phyloP scores from a whole-genome alignment of 2,888 invertebrate species.

The Thymelicus lineola region DNA sequence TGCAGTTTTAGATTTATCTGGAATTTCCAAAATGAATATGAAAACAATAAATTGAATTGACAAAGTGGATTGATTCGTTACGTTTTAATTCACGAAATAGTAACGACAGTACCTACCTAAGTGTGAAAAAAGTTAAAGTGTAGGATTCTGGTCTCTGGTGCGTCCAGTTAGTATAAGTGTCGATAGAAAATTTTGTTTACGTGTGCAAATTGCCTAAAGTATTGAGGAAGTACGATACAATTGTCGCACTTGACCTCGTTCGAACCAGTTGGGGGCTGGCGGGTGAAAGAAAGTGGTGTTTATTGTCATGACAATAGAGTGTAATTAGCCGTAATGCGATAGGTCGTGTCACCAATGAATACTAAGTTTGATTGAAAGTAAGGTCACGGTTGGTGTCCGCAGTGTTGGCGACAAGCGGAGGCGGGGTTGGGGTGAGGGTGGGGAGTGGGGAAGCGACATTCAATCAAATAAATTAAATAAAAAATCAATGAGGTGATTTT shows the following conservation, averaged over 20 bases:
- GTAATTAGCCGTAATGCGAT: constrained; percentile 16
- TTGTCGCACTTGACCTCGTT: constrained; percentile 47
- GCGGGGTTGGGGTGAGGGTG: background rate
- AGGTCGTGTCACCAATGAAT: constrained; percentile 38
- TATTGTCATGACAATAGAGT: constrained; percentile 33
- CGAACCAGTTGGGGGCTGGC: constrained; percentile 37
- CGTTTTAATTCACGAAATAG: background rate
- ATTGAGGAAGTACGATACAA: constrained; percentile 41
- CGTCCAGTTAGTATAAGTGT: too few species aligned
- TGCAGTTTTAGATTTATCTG: too few species aligned
- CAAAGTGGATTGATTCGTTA: too few species aligned
- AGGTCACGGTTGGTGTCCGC: constrained; percentile 16
- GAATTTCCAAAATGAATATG: too few species aligned
- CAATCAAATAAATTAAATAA: too few species aligned
- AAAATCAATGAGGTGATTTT: too few species aligned
- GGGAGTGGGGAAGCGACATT: too few species aligned
- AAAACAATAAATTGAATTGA: too few species aligned
- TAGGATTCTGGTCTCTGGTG: too few species aligned
- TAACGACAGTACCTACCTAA: background rate
- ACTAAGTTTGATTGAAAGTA: constrained; percentile 41
- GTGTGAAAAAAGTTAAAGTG: background rate
- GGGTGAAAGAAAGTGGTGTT: constrained; percentile 27
- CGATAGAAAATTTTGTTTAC: background rate
- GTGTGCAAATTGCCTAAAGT: background rate
- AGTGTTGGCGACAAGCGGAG: constrained; percentile 16